Evolutionary conservation across 92 coral and sea anemone genomes (phyloP).

Genomic region (Actinernus sp.): DNA sequence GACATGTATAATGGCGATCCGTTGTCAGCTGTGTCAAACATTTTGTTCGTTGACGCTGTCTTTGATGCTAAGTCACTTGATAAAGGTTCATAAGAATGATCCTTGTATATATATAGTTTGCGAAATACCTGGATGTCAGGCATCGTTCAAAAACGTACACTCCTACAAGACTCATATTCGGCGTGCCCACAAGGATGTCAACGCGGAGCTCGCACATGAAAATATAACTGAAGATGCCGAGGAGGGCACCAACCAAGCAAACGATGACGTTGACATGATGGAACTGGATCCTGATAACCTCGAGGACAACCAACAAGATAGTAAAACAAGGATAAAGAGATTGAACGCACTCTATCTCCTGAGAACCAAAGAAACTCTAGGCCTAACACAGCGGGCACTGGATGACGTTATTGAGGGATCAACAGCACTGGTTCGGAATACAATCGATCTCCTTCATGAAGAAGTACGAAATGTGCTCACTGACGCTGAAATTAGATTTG

Average conservation of each 20-base stretch:
- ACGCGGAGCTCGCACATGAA: background rate
- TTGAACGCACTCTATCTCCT: conserved; percentile 39
- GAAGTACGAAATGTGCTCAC: conserved; percentile 41
- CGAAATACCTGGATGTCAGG: conserved; percentile 38
- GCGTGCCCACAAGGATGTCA: background rate
- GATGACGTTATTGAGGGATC: conserved; percentile 58
- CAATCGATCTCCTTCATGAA: conserved; percentile 30
- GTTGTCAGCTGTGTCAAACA: conserved; percentile 40
- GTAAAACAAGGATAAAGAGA: conserved; percentile 15
- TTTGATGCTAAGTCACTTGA: conserved; percentile 23
- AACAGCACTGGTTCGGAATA: conserved; percentile 37
- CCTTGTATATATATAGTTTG: conserved; percentile 28
- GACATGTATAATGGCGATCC: background rate
- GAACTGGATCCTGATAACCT: conserved; percentile 15
- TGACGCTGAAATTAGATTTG: conserved; percentile 42
- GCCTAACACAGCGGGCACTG: conserved; percentile 46
- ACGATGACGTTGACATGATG: background rate
- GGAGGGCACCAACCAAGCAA: background rate
- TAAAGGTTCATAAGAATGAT: conserved; percentile 30
- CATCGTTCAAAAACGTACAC: conserved; percentile 19
- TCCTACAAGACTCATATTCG: background rate
- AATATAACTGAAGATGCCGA: background rate
- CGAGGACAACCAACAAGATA: conserved; percentile 13
- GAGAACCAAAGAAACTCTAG: conserved; percentile 27
- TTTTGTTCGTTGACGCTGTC: conserved; percentile 6